These are phyloP conservation scores for Heliconius ethilla DNA, from an alignment of 2,888 invertebrate genomes.

Conservation along the genomic window DNA sequence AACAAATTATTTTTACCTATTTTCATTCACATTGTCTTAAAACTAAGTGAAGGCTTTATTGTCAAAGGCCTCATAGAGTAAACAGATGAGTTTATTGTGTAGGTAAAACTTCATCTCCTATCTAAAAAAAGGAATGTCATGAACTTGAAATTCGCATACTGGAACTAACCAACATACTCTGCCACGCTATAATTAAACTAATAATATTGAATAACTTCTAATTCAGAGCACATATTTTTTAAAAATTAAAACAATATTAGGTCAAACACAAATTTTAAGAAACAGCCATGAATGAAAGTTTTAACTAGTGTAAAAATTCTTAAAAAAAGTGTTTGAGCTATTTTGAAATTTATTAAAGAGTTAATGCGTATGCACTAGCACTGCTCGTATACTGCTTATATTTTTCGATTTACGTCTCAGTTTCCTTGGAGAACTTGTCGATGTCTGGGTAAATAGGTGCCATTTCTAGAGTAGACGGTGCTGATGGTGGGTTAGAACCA, in stretches of 20 bases:
- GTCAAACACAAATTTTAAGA: conserved; percentile 49
- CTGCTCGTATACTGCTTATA: conserved; percentile 34
- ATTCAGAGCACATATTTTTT: conserved; percentile 26
- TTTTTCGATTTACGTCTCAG: conserved; percentile 85
- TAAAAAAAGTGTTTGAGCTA: conserved; percentile 48
- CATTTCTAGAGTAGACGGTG: conserved; percentile 93
- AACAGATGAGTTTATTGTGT: conserved; percentile 50
- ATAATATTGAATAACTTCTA: neutral
- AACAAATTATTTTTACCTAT: conserved; percentile 42
- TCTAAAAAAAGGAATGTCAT: conserved; percentile 59
- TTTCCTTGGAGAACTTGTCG: conserved; percentile 90
- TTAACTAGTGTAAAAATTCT: conserved; percentile 40
- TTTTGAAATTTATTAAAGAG: neutral
- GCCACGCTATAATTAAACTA: conserved; percentile 20
- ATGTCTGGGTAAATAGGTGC: conserved; percentile 91
- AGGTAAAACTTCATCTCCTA: conserved; percentile 47
- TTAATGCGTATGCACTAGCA: conserved; percentile 10
- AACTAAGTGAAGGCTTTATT: conserved; percentile 52
- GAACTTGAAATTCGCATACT: conserved; percentile 50
- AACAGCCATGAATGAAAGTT: conserved; percentile 35
- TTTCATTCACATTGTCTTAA: conserved; percentile 33
- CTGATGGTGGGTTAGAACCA: conserved; percentile 90
- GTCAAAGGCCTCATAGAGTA: conserved; percentile 51
- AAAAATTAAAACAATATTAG: conserved; percentile 30
- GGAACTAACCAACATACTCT: conserved; percentile 32